phyloP scores from a whole-genome alignment of 2,113 vertebrate species.

The Rhynchomys soricoides region DNA sequence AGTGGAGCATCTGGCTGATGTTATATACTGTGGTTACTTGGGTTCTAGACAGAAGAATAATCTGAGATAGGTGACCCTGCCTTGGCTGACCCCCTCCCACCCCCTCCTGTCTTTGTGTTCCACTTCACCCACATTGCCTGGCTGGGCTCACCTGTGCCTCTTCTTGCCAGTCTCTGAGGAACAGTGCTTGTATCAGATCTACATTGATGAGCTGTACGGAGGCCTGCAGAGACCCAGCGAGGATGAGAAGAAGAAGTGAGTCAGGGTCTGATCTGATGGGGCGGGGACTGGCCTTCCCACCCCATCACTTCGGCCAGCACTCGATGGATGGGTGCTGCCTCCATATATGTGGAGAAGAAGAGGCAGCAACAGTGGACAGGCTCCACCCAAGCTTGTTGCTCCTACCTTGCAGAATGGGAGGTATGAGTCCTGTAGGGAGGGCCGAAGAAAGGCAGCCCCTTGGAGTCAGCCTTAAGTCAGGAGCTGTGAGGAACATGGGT shows the following conservation, averaged over 20 bases:
- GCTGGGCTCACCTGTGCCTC: accelerated
- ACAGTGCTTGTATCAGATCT: constrained; percentile 98
- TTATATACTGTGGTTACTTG: not conserved
- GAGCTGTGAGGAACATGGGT: accelerated
- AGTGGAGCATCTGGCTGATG: not conserved
- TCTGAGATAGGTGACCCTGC: not conserved
- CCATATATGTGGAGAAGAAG: not conserved
- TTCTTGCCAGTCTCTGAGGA: constrained; percentile 93
- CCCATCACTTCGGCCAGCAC: accelerated
- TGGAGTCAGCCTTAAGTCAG: not conserved
- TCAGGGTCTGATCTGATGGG: not conserved
- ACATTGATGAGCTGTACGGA: constrained; percentile 96
- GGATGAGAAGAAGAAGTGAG: constrained; percentile 97
- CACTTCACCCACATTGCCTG: too few relatives aligned
- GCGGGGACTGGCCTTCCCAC: accelerated
- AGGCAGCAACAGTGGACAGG: accelerated
- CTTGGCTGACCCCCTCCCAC: accelerated
- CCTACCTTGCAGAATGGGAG: accelerated
- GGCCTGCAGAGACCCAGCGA: constrained; percentile 95
- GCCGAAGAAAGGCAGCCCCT: not conserved
- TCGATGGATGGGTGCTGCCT: accelerated
- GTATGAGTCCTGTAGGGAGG: not conserved
- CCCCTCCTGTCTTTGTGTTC: too few relatives aligned
- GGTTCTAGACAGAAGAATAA: too few relatives aligned
- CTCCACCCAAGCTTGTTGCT: accelerated